phyloP scores from a whole-genome alignment of 1,140 invertebrate genomes.

The Solenopsis fugax region DNA sequence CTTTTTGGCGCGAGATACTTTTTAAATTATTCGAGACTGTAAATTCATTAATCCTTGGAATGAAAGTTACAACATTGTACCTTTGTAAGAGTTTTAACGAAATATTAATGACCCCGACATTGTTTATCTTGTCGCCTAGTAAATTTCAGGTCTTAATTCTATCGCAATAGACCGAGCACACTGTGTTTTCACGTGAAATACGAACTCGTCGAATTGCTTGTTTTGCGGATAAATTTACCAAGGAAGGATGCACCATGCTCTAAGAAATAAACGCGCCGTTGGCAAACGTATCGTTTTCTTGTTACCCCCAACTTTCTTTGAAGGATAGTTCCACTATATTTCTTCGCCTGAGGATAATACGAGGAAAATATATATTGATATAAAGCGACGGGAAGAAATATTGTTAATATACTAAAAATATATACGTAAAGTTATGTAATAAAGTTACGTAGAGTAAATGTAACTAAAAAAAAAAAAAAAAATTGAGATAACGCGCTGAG shows the following conservation, averaged over 20 bases:
- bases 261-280: slow-evolving; percentile 53
- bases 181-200: slow-evolving; percentile 52
- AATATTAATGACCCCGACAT: slow-evolving; percentile 25
- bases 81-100: slow-evolving; percentile 17
- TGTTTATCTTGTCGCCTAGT: slow-evolving; percentile 52
- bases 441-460: not conserved
- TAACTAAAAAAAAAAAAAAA: not conserved
- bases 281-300: slow-evolving; percentile 63
- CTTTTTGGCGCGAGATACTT: not conserved
- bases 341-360: not conserved
- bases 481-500: not conserved
- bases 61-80: not conserved
- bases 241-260: slow-evolving; percentile 43
- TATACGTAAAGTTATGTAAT: not conserved
- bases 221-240: slow-evolving; percentile 63
- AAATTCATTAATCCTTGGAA: not conserved
- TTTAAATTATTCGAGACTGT: not conserved
- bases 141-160: slow-evolving; percentile 59
- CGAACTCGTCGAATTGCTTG: slow-evolving; percentile 62
- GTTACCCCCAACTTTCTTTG: slow-evolving; percentile 56
- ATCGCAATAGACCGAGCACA: slow-evolving; percentile 37
- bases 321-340: slow-evolving; percentile 37
- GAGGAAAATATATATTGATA: not conserved
- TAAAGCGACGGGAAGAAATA: not conserved
- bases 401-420: not conserved